Conservation (phyloP, 2,888 invertebrate species). For the Megamerina dolium region DNA sequence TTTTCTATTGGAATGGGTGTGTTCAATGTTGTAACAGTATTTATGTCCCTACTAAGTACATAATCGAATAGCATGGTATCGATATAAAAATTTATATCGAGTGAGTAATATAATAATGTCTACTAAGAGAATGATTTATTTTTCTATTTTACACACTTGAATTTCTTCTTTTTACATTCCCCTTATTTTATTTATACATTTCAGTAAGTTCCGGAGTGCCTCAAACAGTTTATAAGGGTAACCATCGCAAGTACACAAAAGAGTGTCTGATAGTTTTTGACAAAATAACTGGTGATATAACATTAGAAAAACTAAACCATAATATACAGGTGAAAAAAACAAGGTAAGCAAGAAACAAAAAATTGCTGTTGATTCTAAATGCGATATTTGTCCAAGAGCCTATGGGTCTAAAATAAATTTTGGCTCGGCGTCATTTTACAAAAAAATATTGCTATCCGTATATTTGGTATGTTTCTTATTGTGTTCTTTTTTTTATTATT, state of each 20-base stretch:
- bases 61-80: no score
- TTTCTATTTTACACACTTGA: no score
- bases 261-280: conserved; percentile 95
- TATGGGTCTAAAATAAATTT: no score
- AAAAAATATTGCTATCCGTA: neutral
- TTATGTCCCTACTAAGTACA: no score
- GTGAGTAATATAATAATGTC: no score
- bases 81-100: no score
- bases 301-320: conserved; percentile 83
- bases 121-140: no score
- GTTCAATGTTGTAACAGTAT: no score
- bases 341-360: conserved; percentile 54
- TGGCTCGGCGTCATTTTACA: no score
- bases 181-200: conserved; percentile 22
- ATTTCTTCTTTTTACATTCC: no score
- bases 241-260: conserved; percentile 75
- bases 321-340: conserved; percentile 93
- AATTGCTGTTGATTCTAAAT: conserved; percentile 18
- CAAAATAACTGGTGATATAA: conserved; percentile 86
- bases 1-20: no score
- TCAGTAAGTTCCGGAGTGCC: conserved; percentile 83
- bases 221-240: conserved; percentile 92
- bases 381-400: no score
- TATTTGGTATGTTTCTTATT: conserved; percentile 1
- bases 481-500: neutral